These are phyloP conservation scores for Muscicapa adusta DNA, from an alignment of 2,113 vertebrate genomes.

Conservation along the genomic window DNA sequence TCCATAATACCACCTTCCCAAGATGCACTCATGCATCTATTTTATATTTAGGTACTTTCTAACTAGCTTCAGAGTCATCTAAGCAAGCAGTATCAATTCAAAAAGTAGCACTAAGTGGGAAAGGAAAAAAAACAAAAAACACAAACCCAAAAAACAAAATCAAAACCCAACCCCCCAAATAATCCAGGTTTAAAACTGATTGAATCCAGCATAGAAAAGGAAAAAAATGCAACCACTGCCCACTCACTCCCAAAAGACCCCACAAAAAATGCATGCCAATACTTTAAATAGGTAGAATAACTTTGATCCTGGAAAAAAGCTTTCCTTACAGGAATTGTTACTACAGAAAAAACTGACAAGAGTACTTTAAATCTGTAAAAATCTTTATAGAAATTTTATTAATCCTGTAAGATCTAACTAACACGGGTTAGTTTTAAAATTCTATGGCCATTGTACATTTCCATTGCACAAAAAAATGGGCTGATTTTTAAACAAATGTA, in stretches of 20 bases:
- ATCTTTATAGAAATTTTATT: background rate
- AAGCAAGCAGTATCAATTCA: background rate
- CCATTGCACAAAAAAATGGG: background rate
- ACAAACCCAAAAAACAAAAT: too few relatives aligned
- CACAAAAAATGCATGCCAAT: background rate
- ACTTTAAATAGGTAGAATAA: background rate
- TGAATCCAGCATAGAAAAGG: background rate
- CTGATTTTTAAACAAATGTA: background rate
- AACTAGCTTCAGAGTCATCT: conserved; percentile 32
- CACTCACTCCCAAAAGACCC: accelerated
- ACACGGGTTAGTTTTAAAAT: background rate
- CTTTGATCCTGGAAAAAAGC: background rate
- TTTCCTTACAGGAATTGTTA: background rate
- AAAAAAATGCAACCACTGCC: background rate
- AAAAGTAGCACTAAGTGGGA: background rate
- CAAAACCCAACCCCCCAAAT: accelerated
- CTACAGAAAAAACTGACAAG: background rate
- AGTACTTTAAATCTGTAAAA: background rate
- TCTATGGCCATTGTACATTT: background rate
- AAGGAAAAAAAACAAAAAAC: background rate
- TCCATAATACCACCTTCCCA: conserved; percentile 36
- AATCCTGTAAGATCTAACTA: background rate
- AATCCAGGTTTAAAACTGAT: background rate
- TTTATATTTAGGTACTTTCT: conserved; percentile 56
- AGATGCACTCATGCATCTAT: conserved; percentile 62